A percentile compares a stretch with the other conserved stretches of the same genome.
Evolutionary conservation across 2,888 invertebrate genomes (phyloP).

Genomic region (Eremobia ochroleuca): DNA sequence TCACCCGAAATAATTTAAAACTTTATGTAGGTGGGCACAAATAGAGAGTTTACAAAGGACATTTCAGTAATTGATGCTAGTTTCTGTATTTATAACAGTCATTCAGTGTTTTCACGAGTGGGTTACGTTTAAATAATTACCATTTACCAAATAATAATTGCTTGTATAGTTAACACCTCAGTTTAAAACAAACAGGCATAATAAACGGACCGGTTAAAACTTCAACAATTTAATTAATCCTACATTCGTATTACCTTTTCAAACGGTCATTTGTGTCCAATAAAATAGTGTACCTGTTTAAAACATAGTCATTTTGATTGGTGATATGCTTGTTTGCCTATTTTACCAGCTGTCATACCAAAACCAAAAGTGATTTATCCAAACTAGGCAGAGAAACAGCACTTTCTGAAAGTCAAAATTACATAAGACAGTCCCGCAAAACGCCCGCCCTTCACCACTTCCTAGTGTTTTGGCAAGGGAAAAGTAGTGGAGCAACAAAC

Average conservation of each 20-base stretch:
- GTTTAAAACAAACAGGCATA: constrained; percentile 4
- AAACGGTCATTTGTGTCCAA: not conserved
- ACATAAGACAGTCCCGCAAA: too few relatives aligned
- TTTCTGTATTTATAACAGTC: not conserved
- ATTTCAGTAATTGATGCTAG: not conserved
- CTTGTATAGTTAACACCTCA: not conserved
- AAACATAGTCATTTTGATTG: not conserved
- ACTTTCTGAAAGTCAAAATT: too few relatives aligned
- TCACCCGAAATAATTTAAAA: not conserved
- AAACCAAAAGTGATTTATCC: too few relatives aligned
- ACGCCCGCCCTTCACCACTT: too few relatives aligned
- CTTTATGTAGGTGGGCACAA: not conserved
- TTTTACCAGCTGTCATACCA: not conserved
- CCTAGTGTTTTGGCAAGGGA: too few relatives aligned
- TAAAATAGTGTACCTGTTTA: not conserved
- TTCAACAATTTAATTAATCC: not conserved
- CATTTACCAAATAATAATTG: constrained; percentile 11
- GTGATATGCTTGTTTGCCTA: not conserved
- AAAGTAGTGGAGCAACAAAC: too few relatives aligned
- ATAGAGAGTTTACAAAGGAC: not conserved
- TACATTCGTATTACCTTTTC: not conserved
- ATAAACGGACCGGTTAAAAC: not conserved
- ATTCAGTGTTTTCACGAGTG: not conserved
- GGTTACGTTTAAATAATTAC: not conserved
- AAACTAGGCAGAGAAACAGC: too few relatives aligned